Conservation (phyloP, 2,888 invertebrate genomes). For the Yponomeuta cagnagella region DNA sequence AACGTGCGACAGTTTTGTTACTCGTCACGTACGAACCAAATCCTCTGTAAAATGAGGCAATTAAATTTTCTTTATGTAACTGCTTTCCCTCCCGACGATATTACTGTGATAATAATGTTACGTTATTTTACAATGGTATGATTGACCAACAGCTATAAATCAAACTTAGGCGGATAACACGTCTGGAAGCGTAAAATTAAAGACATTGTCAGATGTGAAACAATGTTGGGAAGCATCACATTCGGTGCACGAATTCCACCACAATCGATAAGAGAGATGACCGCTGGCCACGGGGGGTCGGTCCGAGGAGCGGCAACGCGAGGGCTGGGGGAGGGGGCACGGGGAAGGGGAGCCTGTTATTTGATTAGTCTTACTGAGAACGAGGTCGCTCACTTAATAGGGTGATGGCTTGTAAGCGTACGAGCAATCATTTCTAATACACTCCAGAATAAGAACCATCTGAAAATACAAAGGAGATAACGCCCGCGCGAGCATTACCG, state of each 20-base stretch:
- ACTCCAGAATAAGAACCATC: conserved; percentile 15
- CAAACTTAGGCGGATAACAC: not conserved
- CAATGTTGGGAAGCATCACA: conserved; percentile 69
- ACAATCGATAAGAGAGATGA: conserved; percentile 76
- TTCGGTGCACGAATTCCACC: conserved; percentile 75
- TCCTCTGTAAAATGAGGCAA: no score
- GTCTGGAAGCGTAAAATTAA: not conserved
- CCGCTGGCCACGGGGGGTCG: conserved; percentile 61
- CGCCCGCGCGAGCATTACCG: conserved; percentile 26
- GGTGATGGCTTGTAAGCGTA: conserved; percentile 73
- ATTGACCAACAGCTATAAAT: no score
- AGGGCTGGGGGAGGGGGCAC: conserved; percentile 33
- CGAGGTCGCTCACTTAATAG: conserved; percentile 74
- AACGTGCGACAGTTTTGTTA: no score
- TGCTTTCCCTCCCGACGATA: no score
- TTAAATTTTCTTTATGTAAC: no score
- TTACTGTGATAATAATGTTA: no score
- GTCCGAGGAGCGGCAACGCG: conserved; percentile 49
- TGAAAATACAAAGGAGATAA: conserved; percentile 40
- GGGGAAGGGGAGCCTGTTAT: conserved; percentile 69
- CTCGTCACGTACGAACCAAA: no score
- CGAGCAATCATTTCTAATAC: conserved; percentile 65
- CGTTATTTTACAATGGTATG: no score
- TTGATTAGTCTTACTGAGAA: conserved; percentile 77
- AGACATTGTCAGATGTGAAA: conserved; percentile 32